These are phyloP conservation scores for Melanotaenia boesemani DNA, from an alignment of 2,797 vertebrate genomes.

Conservation along the genomic window DNA sequence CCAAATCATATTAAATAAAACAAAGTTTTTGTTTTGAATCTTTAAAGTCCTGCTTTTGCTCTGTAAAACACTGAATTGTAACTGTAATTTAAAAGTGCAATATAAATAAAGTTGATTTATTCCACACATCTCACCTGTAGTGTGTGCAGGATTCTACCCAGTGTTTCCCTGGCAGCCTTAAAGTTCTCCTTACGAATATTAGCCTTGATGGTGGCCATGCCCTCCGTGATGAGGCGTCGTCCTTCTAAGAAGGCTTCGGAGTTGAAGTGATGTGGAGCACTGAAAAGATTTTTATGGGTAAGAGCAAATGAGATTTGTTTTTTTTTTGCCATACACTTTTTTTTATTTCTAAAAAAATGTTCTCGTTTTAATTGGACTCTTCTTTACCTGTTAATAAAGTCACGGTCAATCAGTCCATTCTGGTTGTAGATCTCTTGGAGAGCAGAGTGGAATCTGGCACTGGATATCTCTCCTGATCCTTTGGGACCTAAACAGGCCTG, in stretches of 20 bases:
- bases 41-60: too few species aligned
- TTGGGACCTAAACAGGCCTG: slow-evolving; percentile 77
- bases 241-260: slow-evolving; percentile 78
- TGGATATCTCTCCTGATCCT: slow-evolving; percentile 77
- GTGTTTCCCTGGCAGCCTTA: slow-evolving; percentile 75
- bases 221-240: slow-evolving; percentile 71
- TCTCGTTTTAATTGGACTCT: background rate
- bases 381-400: slow-evolving; percentile 76
- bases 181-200: slow-evolving; percentile 73
- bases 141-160: slow-evolving; percentile 79
- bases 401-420: slow-evolving; percentile 75
- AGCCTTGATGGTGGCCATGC: slow-evolving; percentile 70
- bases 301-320: too few species aligned
- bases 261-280: slow-evolving; percentile 80
- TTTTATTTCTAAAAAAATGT: background rate
- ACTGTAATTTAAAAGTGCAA: too few species aligned
- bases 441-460: slow-evolving; percentile 77
- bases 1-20: too few species aligned
- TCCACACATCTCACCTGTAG: slow-evolving; percentile 73
- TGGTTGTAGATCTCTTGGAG: slow-evolving; percentile 80
- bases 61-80: too few species aligned
- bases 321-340: background rate
- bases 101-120: too few species aligned
- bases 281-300: slow-evolving; percentile 13
- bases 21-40: too few species aligned